A percentile compares a stretch with the other conserved stretches of the same genome.
Evolutionary conservation across 2,888 invertebrate genomes (phyloP).

Genomic region (Ophion slaviceki): DNA sequence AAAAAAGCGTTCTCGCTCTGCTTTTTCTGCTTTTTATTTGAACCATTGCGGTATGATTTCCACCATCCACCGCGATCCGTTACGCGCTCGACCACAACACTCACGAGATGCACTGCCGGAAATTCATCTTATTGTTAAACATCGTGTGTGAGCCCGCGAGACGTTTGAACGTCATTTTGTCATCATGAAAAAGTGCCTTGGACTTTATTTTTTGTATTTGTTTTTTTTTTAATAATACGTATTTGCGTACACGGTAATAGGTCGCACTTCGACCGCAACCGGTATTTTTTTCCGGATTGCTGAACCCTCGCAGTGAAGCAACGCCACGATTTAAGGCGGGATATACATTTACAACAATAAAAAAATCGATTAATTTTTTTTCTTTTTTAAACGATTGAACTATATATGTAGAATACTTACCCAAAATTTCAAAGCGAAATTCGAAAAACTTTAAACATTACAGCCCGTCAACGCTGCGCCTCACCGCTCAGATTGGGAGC

Average conservation of each 20-base stretch:
- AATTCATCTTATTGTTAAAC: constrained; percentile 13
- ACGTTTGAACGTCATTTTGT: constrained; percentile 9
- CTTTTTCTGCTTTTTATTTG: constrained; percentile 1
- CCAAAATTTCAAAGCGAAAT: too few species aligned
- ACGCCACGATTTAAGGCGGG: not conserved
- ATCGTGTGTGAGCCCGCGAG: not conserved
- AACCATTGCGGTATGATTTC: constrained; percentile 7
- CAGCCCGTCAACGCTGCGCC: too few species aligned
- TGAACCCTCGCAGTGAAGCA: constrained; percentile 6
- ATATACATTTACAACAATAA: too few species aligned
- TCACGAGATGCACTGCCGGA: constrained; percentile 25
- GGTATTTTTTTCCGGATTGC: not conserved
- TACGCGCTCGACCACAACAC: constrained; percentile 57
- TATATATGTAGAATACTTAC: too few species aligned
- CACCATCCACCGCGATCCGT: constrained; percentile 65
- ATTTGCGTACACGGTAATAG: too few species aligned
- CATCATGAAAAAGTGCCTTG: not conserved
- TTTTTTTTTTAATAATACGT: not conserved
- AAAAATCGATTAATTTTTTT: too few species aligned
- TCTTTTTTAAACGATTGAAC: too few species aligned
- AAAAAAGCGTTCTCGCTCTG: not conserved
- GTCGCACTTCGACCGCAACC: not conserved
- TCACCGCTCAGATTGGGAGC: too few species aligned
- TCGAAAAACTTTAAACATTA: too few species aligned
- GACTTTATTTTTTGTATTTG: constrained; percentile 8